These are phyloP conservation scores for Mastomys natalensis DNA, from an alignment of 2,113 vertebrate species.

Conservation along the genomic window DNA sequence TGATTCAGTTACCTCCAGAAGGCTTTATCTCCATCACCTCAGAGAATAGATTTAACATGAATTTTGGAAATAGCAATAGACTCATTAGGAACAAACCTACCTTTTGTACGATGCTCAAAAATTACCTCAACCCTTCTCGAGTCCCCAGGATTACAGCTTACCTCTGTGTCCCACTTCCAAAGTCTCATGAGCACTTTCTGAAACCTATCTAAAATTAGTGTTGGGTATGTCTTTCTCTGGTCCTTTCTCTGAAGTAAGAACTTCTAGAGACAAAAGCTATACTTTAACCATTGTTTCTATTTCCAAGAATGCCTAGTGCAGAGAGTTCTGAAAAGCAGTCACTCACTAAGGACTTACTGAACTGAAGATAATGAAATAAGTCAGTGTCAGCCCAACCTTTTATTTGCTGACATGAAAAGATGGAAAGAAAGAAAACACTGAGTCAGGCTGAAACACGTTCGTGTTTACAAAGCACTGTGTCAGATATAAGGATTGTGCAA, in stretches of 20 bases:
- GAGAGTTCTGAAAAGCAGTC: slow-evolving; percentile 42
- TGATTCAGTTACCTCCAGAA: not conserved
- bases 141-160: not conserved
- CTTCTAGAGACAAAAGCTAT: not conserved
- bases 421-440: slow-evolving; percentile 54
- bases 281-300: slow-evolving; percentile 46
- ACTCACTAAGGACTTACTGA: slow-evolving; percentile 60
- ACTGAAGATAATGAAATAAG: slow-evolving; percentile 57
- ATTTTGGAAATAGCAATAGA: not conserved
- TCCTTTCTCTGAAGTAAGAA: slow-evolving; percentile 1
- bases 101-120: not conserved
- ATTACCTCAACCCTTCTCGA: not conserved
- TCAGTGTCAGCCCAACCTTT: slow-evolving; percentile 2
- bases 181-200: not conserved
- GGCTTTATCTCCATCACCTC: not conserved
- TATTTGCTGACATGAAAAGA: slow-evolving; percentile 33
- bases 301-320: slow-evolving; percentile 18
- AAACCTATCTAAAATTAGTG: not conserved
- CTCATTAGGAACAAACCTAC: not conserved
- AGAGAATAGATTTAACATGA: not conserved
- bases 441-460: slow-evolving; percentile 4
- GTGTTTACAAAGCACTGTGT: slow-evolving; percentile 14
- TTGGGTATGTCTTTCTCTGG: not conserved
- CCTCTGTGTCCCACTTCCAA: not conserved
- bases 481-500: slow-evolving; percentile 50